These are phyloP conservation scores for Uria lomvia DNA, from an alignment of 2,113 vertebrate species.

Conservation along the genomic window DNA sequence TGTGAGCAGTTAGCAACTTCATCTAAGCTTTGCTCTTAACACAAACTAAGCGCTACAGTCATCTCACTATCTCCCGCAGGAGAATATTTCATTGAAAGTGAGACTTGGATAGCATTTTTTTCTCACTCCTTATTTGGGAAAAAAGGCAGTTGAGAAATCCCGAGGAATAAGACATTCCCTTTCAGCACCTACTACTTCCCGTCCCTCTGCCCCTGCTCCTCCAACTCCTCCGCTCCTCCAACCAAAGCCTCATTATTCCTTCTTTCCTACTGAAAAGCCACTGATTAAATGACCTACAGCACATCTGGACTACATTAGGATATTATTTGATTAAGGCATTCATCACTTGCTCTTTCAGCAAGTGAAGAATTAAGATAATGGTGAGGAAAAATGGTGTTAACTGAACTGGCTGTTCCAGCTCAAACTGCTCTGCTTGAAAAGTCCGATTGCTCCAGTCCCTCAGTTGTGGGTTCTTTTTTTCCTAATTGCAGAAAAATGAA, in stretches of 20 bases:
- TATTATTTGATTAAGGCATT: constrained; percentile 65
- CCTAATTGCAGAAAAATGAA: neutral
- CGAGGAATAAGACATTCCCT: neutral
- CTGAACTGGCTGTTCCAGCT: neutral
- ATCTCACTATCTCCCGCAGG: neutral
- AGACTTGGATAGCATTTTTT: neutral
- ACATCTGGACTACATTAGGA: constrained; percentile 70
- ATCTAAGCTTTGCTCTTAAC: neutral
- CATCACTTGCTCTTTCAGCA: constrained; percentile 21
- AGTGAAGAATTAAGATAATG: neutral
- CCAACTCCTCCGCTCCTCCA: neutral
- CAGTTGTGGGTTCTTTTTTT: neutral
- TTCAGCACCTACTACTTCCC: neutral
- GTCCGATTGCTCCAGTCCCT: neutral
- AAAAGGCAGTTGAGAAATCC: neutral
- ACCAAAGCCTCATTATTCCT: neutral
- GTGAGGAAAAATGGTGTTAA: neutral
- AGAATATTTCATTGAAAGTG: neutral
- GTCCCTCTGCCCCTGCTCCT: neutral
- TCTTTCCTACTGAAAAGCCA: constrained; percentile 24
- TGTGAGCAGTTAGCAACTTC: neutral
- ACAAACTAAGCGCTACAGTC: neutral
- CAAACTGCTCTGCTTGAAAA: neutral
- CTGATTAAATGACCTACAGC: neutral
- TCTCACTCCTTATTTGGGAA: neutral